Conservation (phyloP, 2,113 vertebrate species). For the Tichodroma muraria region DNA sequence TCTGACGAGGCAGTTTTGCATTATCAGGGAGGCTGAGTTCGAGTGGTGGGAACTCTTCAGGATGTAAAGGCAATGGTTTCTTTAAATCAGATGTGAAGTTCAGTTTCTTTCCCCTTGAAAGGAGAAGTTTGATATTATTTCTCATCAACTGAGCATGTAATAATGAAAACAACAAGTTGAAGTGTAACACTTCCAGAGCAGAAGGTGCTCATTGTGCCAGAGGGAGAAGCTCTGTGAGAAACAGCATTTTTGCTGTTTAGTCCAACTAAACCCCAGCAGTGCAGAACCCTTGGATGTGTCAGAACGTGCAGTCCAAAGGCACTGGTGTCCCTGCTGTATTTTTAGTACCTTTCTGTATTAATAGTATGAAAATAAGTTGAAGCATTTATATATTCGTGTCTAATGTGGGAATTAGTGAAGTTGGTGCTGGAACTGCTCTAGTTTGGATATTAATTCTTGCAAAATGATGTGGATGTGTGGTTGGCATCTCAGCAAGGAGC, state of each 20-base stretch:
- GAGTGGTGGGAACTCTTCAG: not conserved
- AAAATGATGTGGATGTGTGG: not conserved
- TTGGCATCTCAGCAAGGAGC: not conserved
- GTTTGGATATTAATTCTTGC: not conserved
- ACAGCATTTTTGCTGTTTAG: not conserved
- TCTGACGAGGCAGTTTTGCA: not conserved
- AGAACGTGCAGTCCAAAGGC: not conserved
- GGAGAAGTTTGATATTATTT: not conserved
- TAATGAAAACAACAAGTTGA: not conserved
- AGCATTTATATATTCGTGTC: too few relatives aligned
- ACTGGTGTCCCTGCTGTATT: not conserved
- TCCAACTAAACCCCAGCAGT: not conserved
- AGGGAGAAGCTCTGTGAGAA: not conserved
- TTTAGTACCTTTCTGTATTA: too few relatives aligned
- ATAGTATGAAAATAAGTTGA: too few relatives aligned
- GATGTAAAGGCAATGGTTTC: not conserved
- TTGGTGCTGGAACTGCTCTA: not conserved
- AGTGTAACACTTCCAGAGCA: not conserved
- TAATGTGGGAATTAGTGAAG: not conserved
- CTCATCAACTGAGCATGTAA: accelerated
- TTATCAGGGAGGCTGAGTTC: not conserved
- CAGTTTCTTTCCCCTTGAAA: not conserved
- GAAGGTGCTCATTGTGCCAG: not conserved
- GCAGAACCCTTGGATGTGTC: not conserved
- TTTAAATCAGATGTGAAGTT: not conserved